phyloP scores from a whole-genome alignment of 2,797 vertebrate species.

The Silurus aristotelis region DNA sequence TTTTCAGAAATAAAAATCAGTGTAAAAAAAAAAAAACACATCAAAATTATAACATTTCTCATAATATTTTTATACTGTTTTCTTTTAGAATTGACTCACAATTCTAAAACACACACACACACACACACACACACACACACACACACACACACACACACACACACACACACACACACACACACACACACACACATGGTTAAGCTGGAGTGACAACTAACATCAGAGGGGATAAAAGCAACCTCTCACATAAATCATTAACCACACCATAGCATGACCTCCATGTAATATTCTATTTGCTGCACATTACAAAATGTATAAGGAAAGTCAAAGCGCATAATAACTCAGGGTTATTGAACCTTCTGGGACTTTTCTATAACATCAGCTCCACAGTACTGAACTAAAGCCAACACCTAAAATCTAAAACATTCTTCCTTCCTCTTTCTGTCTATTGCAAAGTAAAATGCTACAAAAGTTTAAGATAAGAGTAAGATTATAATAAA shows the following conservation, averaged over 20 bases:
- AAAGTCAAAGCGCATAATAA: conserved; percentile 17
- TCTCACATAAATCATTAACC: conserved; percentile 46
- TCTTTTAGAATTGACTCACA: background rate
- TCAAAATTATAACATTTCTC: background rate
- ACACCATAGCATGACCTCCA: conserved; percentile 37
- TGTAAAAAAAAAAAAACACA: background rate
- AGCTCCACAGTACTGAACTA: background rate
- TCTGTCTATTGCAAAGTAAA: background rate
- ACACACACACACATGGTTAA: conserved; percentile 2
- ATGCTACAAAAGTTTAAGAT: conserved; percentile 23
- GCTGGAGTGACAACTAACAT: conserved; percentile 22
- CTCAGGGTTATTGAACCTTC: conserved; percentile 22
- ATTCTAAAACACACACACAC: background rate
- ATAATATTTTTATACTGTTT: background rate
- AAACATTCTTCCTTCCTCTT: background rate
- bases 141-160: conserved; percentile 15
- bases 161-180: conserved; percentile 6
- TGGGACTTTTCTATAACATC: background rate
- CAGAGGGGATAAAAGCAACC: conserved; percentile 46
- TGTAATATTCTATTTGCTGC: conserved; percentile 47
- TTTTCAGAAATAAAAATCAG: background rate
- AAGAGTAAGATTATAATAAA: conserved; percentile 20
- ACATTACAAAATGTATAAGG: conserved; percentile 44
- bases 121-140: background rate
- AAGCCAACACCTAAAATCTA: background rate